Base-by-base conservation (phyloP, 2,797 vertebrate species). In the Oryzias sinensis region DNA sequence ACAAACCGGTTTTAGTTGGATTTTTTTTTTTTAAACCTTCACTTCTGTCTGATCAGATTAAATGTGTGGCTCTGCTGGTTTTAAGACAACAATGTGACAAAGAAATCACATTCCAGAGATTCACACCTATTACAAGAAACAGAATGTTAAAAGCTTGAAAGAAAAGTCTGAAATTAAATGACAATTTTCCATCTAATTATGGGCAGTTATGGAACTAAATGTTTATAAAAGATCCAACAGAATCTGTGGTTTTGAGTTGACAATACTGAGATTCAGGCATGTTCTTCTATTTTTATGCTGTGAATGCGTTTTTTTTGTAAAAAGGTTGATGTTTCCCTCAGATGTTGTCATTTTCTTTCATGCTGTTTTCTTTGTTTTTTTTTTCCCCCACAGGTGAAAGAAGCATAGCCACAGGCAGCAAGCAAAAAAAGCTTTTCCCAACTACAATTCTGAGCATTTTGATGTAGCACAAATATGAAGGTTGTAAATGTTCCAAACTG, bases 301-400 rank as follows among this genome's bases (percentile, higher is more conserved):
- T 33, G 3, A 33, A 33, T 33, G 29, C 29, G 7, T 33, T 33
- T 2, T 33, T 43, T 18, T 18, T 18, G 18, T 18, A 17, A n/a
- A 44, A 49, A 54, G 6, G 49, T 17, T 16, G 43, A 3, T 46
- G 29, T n/a, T 40, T 50, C 14, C 14, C 14, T 14, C 18, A 43
- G 33, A 37, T 4, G 7, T 6, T 3, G 33, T 24, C 22, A 6
- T 14, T n/a, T 24, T 51, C n/a, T 14, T 43, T 45, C 62, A 60
- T n/a, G 5, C 16, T 17, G 17, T 16, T 49, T 16, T 46, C n/a
- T 47, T 14, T 67, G 8, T 13, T 65, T n/a, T 41, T 66, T 44
- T 59, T 70, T 24, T 13, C 5, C 25, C 14, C 63, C 85, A 16
- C 68, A 89, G 87, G 56, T 73, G 49, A 59, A 80, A 7, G 60